Evolutionary conservation across 2,113 vertebrate species (phyloP).

Genomic region (Dasyprocta punctata): DNA sequence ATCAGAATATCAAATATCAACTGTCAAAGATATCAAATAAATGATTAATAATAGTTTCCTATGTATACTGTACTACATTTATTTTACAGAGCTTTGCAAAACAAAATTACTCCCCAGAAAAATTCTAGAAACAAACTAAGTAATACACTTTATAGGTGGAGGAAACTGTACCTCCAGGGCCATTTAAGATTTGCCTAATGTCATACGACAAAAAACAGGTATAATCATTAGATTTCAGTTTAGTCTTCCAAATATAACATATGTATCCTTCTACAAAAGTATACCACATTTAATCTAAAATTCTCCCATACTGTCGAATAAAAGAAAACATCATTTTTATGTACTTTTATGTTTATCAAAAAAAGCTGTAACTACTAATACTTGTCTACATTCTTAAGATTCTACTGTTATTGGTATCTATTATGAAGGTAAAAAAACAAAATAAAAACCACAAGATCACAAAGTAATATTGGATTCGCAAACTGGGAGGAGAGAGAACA

Average conservation of each 20-base stretch:
- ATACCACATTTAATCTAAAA: constrained; percentile 26
- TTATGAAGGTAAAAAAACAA: constrained; percentile 25
- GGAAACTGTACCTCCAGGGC: not conserved
- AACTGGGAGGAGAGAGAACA: too few species aligned
- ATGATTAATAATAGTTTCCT: not conserved
- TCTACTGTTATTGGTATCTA: not conserved
- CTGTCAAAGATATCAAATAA: not conserved
- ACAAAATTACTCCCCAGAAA: constrained; percentile 12
- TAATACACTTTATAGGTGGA: not conserved
- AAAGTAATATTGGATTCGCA: not conserved
- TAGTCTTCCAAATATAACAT: not conserved
- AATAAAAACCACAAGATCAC: not conserved
- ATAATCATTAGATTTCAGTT: not conserved
- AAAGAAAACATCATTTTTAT: constrained; percentile 23
- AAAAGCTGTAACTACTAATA: not conserved
- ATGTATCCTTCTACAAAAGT: not conserved
- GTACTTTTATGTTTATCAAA: not conserved
- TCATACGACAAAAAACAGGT: not conserved
- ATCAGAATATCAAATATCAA: not conserved
- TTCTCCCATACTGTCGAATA: not conserved
- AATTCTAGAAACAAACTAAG: not conserved
- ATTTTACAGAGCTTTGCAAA: not conserved
- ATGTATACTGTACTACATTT: not conserved
- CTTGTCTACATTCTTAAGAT: not conserved
- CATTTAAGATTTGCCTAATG: not conserved